Evolutionary conservation across 2,113 vertebrate species (phyloP).

Genomic region (Thomomys bottae): DNA sequence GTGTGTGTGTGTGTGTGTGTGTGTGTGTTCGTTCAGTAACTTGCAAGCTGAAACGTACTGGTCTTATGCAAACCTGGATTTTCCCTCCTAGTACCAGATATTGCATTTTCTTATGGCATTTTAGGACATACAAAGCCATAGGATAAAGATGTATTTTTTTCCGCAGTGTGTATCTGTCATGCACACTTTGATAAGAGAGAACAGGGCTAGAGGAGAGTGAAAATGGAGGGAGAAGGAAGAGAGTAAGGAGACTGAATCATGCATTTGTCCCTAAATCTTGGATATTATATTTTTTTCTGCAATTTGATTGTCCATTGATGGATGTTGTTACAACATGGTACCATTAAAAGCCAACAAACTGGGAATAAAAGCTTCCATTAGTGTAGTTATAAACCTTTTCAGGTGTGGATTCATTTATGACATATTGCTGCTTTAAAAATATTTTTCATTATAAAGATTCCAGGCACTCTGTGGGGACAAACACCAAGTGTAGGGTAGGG

Average conservation of each 20-base stretch:
- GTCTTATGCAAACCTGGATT: slow-evolving; percentile 87
- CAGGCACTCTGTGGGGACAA: slow-evolving; percentile 84
- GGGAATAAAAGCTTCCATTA: slow-evolving; percentile 46
- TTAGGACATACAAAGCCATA: slow-evolving; percentile 85
- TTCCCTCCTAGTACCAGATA: slow-evolving; percentile 83
- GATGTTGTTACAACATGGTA: slow-evolving; percentile 69
- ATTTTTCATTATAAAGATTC: slow-evolving; percentile 79
- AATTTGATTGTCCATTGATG: slow-evolving; percentile 83
- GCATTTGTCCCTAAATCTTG: slow-evolving; percentile 85
- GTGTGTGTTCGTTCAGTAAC: slow-evolving; percentile 89
- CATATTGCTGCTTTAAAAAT: slow-evolving; percentile 85
- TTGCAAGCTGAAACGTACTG: slow-evolving; percentile 89
- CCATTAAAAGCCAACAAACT: slow-evolving; percentile 33
- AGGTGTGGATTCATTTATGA: slow-evolving; percentile 78
- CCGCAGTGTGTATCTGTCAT: slow-evolving; percentile 82
- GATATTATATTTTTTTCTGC: slow-evolving; percentile 66
- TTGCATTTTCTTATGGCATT: slow-evolving; percentile 86
- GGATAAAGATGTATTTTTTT: slow-evolving; percentile 80
- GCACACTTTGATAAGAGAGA: slow-evolving; percentile 85
- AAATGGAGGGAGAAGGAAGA: slow-evolving; percentile 40
- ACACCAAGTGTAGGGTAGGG: slow-evolving; percentile 53
- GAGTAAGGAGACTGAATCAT: slow-evolving; percentile 85
- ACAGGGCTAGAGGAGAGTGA: slow-evolving; percentile 52
- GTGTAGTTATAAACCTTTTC: slow-evolving; percentile 82
- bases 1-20: slow-evolving; percentile 76